Evolutionary conservation across 2,888 invertebrate species (phyloP).

Genomic region (Nineta flava): DNA sequence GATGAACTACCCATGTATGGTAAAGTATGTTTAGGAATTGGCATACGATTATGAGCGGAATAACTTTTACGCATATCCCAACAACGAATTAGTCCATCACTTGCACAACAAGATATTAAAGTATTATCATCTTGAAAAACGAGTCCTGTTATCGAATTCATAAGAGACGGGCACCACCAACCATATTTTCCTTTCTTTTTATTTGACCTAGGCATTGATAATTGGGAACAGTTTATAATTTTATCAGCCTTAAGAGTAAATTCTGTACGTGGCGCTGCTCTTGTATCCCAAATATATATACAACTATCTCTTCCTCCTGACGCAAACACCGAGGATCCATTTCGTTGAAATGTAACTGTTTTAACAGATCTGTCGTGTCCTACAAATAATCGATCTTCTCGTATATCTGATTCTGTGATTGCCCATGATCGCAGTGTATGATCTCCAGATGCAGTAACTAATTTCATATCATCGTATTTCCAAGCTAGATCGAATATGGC

Average conservation of each 20-base stretch:
- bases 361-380: constrained; percentile 73
- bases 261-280: constrained; percentile 29
- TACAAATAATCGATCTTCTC: constrained; percentile 41
- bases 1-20: constrained; percentile 58
- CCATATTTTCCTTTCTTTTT: constrained; percentile 24
- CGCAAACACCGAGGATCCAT: constrained; percentile 61
- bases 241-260: constrained; percentile 45
- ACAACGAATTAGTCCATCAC: constrained; percentile 71
- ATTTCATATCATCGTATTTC: constrained; percentile 58
- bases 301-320: constrained; percentile 80
- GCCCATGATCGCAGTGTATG: constrained; percentile 72
- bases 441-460: constrained; percentile 77
- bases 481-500: constrained; percentile 83
- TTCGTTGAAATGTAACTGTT: constrained; percentile 56
- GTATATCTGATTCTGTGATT: constrained; percentile 30
- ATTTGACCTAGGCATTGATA: constrained; percentile 27
- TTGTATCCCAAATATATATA: constrained; percentile 71
- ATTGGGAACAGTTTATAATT: constrained; percentile 35
- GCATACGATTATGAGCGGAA: constrained; percentile 45
- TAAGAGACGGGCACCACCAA: constrained; percentile 26
- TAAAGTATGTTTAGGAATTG: constrained; percentile 53
- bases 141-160: constrained; percentile 67
- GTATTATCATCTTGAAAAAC: constrained; percentile 66
- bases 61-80: constrained; percentile 69
- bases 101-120: constrained; percentile 71